A percentile compares a stretch with the other conserved stretches of the same genome.
Conservation (phyloP, 1,140 invertebrate species). For the Triops cancriformis region DNA sequence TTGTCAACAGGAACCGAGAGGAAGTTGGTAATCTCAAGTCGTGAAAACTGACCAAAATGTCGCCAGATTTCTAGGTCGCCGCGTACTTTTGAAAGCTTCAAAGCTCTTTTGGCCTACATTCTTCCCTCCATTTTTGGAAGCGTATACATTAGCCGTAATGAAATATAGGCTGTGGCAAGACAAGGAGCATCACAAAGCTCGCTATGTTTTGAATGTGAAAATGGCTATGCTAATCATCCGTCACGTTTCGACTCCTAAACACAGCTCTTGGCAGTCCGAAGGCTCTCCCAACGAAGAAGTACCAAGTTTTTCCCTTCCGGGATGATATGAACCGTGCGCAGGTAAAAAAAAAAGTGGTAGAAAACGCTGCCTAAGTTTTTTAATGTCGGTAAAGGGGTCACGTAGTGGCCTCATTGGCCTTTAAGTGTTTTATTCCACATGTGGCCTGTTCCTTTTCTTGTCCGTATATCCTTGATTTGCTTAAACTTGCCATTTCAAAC, state of each 20-base stretch:
- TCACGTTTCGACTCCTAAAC: constrained; percentile 5
- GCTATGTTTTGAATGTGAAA: not conserved
- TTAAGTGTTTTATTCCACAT: not conserved
- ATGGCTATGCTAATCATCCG: constrained; percentile 1
- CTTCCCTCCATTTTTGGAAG: not conserved
- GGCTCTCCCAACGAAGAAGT: not conserved
- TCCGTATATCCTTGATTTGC: not conserved
- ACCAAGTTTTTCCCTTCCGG: not conserved
- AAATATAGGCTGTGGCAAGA: not conserved
- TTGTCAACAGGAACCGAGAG: not conserved
- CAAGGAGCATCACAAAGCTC: not conserved
- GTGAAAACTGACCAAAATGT: not conserved
- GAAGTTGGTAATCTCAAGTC: not conserved
- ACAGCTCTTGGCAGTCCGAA: not conserved
- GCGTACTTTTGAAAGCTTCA: not conserved
- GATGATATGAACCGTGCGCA: not conserved
- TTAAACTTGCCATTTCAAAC: not conserved
- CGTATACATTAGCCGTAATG: not conserved
- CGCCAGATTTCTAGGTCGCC: not conserved
- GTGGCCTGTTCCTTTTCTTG: not conserved
- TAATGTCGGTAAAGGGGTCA: constrained; percentile 13
- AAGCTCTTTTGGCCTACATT: not conserved
- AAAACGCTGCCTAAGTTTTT: not conserved
- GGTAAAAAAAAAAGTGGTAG: not conserved
- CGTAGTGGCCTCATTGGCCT: constrained; percentile 2